Percentiles rank a stretch among this genome's conserved stretches.
phyloP scores from a whole-genome alignment of 2,113 vertebrate species.

The Catharus bicknelli region DNA sequence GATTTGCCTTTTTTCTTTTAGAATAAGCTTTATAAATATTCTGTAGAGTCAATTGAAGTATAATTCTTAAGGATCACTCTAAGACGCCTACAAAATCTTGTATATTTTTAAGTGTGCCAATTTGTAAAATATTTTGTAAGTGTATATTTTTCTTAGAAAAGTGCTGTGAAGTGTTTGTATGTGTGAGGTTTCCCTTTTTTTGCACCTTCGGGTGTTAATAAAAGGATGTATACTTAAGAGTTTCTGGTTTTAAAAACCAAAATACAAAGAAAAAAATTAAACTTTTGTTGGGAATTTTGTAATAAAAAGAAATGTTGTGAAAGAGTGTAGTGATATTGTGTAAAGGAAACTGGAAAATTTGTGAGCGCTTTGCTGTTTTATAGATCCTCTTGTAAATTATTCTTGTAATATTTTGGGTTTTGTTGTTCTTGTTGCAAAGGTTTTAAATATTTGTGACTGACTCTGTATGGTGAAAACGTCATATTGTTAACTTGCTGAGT shows the following conservation, averaged over 20 bases:
- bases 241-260: conserved; percentile 99
- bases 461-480: conserved; percentile 99
- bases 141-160: conserved; percentile 99
- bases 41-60: conserved; percentile 98
- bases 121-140: conserved; percentile 99
- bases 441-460: conserved; percentile 99
- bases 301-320: conserved; percentile 98
- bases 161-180: conserved; percentile 99
- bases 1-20: conserved; percentile 95
- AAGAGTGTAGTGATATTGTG: conserved; percentile 99
- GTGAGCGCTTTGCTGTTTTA: conserved; percentile 99
- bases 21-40: conserved; percentile 99
- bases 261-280: conserved; percentile 97
- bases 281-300: conserved; percentile 99
- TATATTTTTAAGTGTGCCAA: conserved; percentile 99
- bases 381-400: conserved; percentile 99
- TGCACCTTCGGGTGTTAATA: conserved; percentile 93
- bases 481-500: conserved; percentile 99
- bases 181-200: conserved; percentile 96
- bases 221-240: conserved; percentile 98
- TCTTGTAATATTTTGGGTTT: conserved; percentile 98
- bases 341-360: conserved; percentile 97
- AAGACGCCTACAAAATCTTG: conserved; percentile 99
- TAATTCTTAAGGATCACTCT: conserved; percentile 99
- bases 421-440: conserved; percentile 99